These are phyloP conservation scores for Cuniculus paca DNA, from an alignment of 2,797 vertebrate genomes.

Conservation along the genomic window DNA sequence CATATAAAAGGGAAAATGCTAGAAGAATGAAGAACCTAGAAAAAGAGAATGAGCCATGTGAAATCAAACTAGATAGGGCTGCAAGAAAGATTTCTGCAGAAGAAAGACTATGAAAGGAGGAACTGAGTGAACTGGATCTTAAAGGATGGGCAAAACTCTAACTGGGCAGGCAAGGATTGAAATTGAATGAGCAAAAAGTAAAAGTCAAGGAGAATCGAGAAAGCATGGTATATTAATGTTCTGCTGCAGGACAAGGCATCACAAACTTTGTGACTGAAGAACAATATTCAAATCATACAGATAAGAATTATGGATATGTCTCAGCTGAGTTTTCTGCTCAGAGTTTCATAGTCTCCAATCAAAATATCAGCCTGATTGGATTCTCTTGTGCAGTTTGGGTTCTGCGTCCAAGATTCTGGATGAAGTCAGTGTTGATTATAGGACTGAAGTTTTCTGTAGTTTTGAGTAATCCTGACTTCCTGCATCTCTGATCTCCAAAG, in stretches of 20 bases:
- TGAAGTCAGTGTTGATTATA: neutral
- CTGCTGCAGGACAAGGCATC: neutral
- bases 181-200: neutral
- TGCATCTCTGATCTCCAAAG: neutral
- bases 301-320: neutral
- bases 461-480: neutral
- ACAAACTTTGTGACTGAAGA: neutral
- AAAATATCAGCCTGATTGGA: neutral
- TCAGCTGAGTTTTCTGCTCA: neutral
- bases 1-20: neutral
- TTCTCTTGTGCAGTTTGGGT: neutral
- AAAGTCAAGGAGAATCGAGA: neutral
- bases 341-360: neutral
- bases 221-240: neutral
- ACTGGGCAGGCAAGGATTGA: neutral
- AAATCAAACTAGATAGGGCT: neutral
- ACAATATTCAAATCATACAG: neutral
- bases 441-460: neutral
- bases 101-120: neutral
- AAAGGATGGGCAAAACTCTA: neutral
- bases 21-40: neutral
- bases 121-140: neutral
- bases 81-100: neutral
- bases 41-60: neutral
- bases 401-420: neutral